phyloP scores from a whole-genome alignment of 2,888 invertebrate species.

The Drosophila helvetica region DNA sequence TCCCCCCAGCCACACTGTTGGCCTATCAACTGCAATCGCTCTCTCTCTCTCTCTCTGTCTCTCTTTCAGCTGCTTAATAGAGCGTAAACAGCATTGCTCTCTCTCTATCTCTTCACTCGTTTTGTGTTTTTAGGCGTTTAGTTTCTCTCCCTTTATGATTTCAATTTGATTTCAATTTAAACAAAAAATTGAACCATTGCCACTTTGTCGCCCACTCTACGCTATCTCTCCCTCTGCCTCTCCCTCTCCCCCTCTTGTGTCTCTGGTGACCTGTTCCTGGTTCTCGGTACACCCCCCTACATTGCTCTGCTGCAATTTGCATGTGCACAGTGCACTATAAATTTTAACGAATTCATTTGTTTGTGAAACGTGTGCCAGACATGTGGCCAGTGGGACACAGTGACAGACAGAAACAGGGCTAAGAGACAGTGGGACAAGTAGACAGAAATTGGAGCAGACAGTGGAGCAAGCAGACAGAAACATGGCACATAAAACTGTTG shows the following conservation, averaged over 20 bases:
- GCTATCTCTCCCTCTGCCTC: neutral
- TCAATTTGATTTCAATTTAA: slow-evolving; percentile 47
- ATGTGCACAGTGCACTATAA: slow-evolving; percentile 58
- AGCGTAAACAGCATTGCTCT: slow-evolving; percentile 26
- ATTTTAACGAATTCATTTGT: slow-evolving; percentile 64
- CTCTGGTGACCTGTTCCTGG: neutral
- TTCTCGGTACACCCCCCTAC: neutral
- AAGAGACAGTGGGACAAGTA: neutral
- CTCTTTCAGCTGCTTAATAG: slow-evolving; percentile 20
- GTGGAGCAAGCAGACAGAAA: slow-evolving; percentile 13
- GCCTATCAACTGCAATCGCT: neutral
- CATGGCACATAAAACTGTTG: slow-evolving; percentile 8
- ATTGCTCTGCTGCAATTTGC: slow-evolving; percentile 49
- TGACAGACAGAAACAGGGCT: slow-evolving; percentile 7
- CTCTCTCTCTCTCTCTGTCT: slow-evolving; percentile 1
- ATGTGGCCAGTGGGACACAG: slow-evolving; percentile 16
- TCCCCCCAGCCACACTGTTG: neutral
- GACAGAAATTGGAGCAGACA: neutral
- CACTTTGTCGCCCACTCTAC: slow-evolving; percentile 5
- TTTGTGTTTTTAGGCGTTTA: neutral
- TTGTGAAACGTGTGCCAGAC: slow-evolving; percentile 53
- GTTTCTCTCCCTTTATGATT: slow-evolving; percentile 28
- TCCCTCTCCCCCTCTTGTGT: neutral
- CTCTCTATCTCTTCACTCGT: neutral
- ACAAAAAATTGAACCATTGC: slow-evolving; percentile 30